phyloP scores from a whole-genome alignment of 2,113 vertebrate species.

The Oryzias woworae region DNA sequence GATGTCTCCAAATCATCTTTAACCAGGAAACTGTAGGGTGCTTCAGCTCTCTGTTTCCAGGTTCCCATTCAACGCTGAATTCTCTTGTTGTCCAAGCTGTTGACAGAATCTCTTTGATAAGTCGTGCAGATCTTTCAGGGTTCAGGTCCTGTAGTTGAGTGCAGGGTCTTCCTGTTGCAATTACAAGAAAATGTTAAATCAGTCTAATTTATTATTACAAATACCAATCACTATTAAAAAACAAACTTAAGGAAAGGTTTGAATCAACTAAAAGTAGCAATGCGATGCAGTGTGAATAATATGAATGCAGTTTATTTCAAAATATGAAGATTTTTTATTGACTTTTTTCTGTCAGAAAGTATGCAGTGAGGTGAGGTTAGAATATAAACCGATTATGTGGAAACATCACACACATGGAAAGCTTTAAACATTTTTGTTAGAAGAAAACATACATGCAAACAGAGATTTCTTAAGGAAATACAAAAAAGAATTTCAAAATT shows the following conservation, averaged over 20 bases:
- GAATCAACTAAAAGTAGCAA: constrained; percentile 1
- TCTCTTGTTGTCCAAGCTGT: constrained; percentile 88
- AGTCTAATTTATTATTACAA: constrained; percentile 1
- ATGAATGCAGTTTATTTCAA: too few relatives aligned
- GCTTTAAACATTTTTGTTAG: too few relatives aligned
- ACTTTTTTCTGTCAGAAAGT: background rate
- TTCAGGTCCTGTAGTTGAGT: constrained; percentile 93
- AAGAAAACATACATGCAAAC: too few relatives aligned
- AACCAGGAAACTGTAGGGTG: constrained; percentile 90
- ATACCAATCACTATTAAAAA: constrained; percentile 5
- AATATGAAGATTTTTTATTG: background rate
- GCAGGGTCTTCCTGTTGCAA: constrained; percentile 88
- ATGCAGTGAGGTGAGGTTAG: background rate
- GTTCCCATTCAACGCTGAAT: constrained; percentile 88
- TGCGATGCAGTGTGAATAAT: background rate
- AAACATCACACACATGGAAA: background rate
- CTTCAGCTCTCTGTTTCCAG: constrained; percentile 83
- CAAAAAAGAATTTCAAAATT: background rate
- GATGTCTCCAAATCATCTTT: constrained; percentile 93
- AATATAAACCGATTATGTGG: constrained; percentile 4
- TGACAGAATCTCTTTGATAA: constrained; percentile 92
- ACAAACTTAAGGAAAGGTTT: background rate
- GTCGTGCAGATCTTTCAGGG: constrained; percentile 90
- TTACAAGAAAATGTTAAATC: constrained; percentile 11
- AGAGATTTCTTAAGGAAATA: background rate